These are phyloP conservation scores for Schizaphis graminum DNA, from an alignment of 2,888 invertebrate genomes.

Conservation along the genomic window DNA sequence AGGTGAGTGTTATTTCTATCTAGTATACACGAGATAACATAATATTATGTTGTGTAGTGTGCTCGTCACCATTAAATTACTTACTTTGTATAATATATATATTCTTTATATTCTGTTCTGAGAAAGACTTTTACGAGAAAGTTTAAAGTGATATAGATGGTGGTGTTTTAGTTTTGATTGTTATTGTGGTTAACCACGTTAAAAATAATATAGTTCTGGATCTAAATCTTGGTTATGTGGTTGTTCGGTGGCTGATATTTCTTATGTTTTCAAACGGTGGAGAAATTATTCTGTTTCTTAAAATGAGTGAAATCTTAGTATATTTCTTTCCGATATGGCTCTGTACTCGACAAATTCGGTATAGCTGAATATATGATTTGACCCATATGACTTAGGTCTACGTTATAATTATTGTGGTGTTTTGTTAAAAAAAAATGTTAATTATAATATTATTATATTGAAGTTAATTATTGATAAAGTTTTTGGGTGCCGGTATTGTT, in stretches of 20 bases:
- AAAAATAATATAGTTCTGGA: not conserved
- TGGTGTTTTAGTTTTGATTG: not conserved
- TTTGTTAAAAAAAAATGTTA: not conserved
- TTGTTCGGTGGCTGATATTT: not conserved
- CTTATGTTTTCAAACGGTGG: not conserved
- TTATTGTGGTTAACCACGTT: not conserved
- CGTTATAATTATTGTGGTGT: not conserved
- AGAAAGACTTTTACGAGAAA: not conserved
- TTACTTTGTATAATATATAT: not conserved
- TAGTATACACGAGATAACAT: not conserved
- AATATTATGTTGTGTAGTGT: not conserved
- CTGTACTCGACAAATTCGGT: not conserved
- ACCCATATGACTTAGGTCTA: not conserved
- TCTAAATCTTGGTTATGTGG: not conserved
- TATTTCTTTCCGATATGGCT: not conserved
- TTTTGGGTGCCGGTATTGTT: not conserved
- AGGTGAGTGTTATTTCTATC: not conserved
- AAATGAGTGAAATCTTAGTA: not conserved
- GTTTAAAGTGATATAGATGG: not conserved
- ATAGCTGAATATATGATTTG: not conserved
- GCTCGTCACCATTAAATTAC: not conserved
- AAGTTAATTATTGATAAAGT: not conserved
- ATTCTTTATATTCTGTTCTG: not conserved
- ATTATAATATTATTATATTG: not conserved
- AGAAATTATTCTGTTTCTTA: not conserved